These are phyloP conservation scores for Ovibos moschatus DNA, from an alignment of 2,113 vertebrate species.

Conservation along the genomic window DNA sequence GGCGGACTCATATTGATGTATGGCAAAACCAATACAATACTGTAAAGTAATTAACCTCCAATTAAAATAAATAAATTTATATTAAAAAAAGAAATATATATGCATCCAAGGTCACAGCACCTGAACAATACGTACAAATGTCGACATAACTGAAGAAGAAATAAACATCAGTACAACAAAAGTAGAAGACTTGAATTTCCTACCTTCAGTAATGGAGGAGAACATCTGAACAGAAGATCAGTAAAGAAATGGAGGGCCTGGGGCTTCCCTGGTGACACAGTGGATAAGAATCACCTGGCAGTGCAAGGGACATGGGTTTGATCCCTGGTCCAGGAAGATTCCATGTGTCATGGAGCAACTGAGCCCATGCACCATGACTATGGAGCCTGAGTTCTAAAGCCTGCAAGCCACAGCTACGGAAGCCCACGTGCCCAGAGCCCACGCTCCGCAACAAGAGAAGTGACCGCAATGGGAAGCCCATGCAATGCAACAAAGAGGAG, in stretches of 20 bases:
- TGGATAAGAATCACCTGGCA: background rate
- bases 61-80: too few species aligned
- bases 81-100: background rate
- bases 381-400: background rate
- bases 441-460: accelerated
- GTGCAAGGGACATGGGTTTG: background rate
- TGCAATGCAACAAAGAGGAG: background rate
- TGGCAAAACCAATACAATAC: too few species aligned
- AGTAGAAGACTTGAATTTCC: background rate
- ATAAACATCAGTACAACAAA: background rate
- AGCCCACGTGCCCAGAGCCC: accelerated
- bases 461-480: accelerated
- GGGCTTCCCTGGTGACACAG: background rate
- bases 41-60: too few species aligned
- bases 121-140: background rate
- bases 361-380: background rate
- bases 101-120: background rate
- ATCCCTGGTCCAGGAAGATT: background rate
- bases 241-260: background rate
- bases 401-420: background rate
- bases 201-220: background rate
- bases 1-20: too few species aligned
- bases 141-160: background rate
- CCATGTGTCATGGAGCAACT: background rate
- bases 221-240: background rate